Evolutionary conservation across 1,140 invertebrate genomes (phyloP).

Genomic region (Polypedilum pembai): DNA sequence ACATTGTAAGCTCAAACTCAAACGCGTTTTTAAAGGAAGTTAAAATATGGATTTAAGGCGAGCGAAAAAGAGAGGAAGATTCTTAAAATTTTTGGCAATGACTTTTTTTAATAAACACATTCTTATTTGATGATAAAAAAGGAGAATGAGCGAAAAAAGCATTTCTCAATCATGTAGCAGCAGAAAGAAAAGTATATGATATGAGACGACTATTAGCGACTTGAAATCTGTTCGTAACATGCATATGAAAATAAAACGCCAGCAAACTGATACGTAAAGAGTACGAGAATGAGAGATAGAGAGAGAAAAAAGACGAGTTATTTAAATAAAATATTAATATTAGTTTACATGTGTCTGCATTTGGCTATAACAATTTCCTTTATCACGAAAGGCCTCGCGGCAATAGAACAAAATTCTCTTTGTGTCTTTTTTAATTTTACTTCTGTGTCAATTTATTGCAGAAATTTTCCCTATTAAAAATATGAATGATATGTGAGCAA

Average conservation of each 20-base stretch:
- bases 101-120: too few species aligned
- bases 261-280: constrained; percentile 13
- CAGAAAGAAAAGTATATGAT: not conserved
- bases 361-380: constrained; percentile 18
- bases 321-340: constrained; percentile 20
- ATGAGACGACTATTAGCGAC: constrained; percentile 4
- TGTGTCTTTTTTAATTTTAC: not conserved
- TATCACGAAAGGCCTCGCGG: constrained; percentile 15
- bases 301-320: not conserved
- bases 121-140: too few species aligned
- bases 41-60: not conserved
- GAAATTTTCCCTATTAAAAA: not conserved
- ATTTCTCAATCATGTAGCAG: not conserved
- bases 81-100: too few species aligned
- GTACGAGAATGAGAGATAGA: not conserved
- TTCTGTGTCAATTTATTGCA: not conserved
- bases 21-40: too few species aligned
- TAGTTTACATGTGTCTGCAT: constrained; percentile 17
- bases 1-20: not conserved
- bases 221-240: constrained; percentile 13
- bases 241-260: constrained; percentile 1
- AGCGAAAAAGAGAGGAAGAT: too few species aligned
- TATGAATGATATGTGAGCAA: not conserved
- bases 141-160: not conserved
- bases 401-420: not conserved